These are phyloP conservation scores for Atlantisia rogersi DNA, from an alignment of 2,113 vertebrate species.

Conservation along the genomic window DNA sequence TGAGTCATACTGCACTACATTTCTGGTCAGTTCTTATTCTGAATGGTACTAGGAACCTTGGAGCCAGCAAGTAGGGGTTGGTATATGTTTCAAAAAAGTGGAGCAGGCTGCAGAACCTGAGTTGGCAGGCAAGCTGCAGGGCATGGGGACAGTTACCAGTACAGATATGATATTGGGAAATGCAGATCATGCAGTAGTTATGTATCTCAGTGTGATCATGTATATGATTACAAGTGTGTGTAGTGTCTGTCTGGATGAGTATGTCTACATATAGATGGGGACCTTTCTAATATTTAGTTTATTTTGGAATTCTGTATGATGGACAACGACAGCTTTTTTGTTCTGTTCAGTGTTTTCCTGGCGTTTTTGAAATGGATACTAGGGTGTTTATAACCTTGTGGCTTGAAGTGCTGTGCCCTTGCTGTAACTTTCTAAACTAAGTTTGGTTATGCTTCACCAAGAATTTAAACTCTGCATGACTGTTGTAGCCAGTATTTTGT, in stretches of 20 bases:
- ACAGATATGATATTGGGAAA: not conserved
- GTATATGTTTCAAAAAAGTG: accelerated
- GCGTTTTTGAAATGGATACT: not conserved
- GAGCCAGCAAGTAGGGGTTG: not conserved
- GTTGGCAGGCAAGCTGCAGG: not conserved
- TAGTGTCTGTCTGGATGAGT: not conserved
- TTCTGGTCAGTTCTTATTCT: not conserved
- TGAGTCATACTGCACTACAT: not conserved
- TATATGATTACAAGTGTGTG: not conserved
- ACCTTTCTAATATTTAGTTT: not conserved
- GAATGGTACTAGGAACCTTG: not conserved
- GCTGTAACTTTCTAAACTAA: not conserved
- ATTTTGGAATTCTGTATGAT: not conserved
- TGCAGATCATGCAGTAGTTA: accelerated
- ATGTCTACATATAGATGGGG: not conserved
- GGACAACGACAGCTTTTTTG: not conserved
- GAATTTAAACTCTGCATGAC: not conserved
- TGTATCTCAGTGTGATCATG: not conserved
- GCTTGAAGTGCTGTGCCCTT: not conserved
- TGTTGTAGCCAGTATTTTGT: not conserved
- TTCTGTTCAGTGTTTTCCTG: not conserved
- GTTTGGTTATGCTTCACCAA: not conserved
- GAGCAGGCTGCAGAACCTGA: not conserved
- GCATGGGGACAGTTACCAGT: not conserved
- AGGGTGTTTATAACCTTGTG: not conserved